Conservation (phyloP, 2,888 invertebrate genomes). For the Aromia moschata region DNA sequence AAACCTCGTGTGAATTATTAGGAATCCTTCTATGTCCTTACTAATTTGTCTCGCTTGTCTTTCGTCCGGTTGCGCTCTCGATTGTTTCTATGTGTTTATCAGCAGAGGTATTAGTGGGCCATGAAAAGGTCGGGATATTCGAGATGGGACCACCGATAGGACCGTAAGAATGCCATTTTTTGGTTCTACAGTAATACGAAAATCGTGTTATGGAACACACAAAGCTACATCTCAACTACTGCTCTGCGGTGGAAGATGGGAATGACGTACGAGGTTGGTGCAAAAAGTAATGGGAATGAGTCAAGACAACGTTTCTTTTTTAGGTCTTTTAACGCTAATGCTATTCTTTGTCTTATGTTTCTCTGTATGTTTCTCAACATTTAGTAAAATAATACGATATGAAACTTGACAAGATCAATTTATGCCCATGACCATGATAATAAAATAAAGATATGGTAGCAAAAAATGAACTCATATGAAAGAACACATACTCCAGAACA, state of each 20-base stretch:
- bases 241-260: slow-evolving; percentile 35
- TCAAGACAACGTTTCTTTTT: too few relatives aligned
- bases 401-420: too few relatives aligned
- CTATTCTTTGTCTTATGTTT: too few relatives aligned
- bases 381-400: too few relatives aligned
- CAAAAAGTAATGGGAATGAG: slow-evolving; percentile 13
- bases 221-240: slow-evolving; percentile 45
- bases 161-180: slow-evolving; percentile 57
- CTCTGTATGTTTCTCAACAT: too few relatives aligned
- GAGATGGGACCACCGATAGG: slow-evolving; percentile 56
- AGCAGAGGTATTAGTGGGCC: slow-evolving; percentile 57
- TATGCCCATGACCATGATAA: too few relatives aligned
- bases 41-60: slow-evolving; percentile 61
- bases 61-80: slow-evolving; percentile 58
- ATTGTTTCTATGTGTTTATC: slow-evolving; percentile 61
- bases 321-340: too few relatives aligned
- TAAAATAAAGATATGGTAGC: too few relatives aligned
- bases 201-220: slow-evolving; percentile 51
- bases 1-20: slow-evolving; percentile 58
- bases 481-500: too few relatives aligned
- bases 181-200: slow-evolving; percentile 44
- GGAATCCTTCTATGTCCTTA: slow-evolving; percentile 58
- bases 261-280: slow-evolving; percentile 26
- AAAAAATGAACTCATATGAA: too few relatives aligned
- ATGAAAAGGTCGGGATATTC: slow-evolving; percentile 54